Base-by-base conservation (phyloP, 2,888 invertebrate species). In the Sarcophaga rosellei region DNA sequence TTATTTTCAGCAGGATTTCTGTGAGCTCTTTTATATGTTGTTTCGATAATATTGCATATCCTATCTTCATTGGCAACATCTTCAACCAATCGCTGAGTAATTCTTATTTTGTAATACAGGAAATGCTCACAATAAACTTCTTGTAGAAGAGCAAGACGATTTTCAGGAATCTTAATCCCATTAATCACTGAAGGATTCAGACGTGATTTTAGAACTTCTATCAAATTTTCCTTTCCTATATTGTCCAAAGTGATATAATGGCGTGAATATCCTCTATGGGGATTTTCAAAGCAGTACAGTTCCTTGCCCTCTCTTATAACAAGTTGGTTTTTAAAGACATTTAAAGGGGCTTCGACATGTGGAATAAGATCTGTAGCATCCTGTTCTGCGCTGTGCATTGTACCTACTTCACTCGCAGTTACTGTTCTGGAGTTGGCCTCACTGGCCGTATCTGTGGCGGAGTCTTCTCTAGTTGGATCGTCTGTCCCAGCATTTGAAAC, bases 121-220 rank as follows among this genome's bases (percentile, higher is more conserved):
- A n/a, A n/a, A n/a, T n/a, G n/a, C n/a, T n/a, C n/a, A n/a, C n/a
- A 69, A 81, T 23, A 62, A 65, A 53, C 25, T 68, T 80, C 76
- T 23, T 68, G 68, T 17, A 66, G 21, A 44, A 72, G 12, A 65
- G 75, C 6, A 81, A 70, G 66, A 70, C 70, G 15, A 82, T 85
- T 15, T 25, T 25, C 25, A 25, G 25, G 25, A 25, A 25, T 25
- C 4, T 25, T 25, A 25, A 25, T 25, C 82, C 82, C 85, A 21
- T 78, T 82, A 15, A 82, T 2, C 23, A 80, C 23, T 10, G 68
- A 61, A 21, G 66, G 53, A 44, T 85, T 75, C 20, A 86, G 66
- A 25, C 4, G 25, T 25, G 25, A 25, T 25, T 25, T 25, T 25
- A 25, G 25, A 25, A 25, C 25, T 25, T 25, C 25, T 25, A 25